Conservation (phyloP, 2,113 vertebrate genomes). For the Podiceps cristatus region DNA sequence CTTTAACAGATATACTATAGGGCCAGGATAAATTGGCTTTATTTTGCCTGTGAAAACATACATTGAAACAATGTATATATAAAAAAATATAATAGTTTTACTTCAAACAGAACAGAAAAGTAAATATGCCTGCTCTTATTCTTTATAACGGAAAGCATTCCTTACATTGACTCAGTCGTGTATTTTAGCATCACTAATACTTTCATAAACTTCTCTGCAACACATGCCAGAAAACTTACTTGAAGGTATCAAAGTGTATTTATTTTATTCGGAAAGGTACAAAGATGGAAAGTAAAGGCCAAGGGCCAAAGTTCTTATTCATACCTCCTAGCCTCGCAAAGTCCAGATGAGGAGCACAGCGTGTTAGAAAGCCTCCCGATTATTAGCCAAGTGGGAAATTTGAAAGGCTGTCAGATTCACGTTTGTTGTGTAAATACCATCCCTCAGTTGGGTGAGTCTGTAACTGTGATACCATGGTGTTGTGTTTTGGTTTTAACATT, state of each 20-base stretch:
- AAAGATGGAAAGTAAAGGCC: neutral
- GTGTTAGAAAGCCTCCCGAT: neutral
- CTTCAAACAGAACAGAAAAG: constrained; percentile 3
- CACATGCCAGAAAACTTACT: neutral
- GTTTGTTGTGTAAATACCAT: neutral
- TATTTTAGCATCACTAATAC: neutral
- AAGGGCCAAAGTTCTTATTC: neutral
- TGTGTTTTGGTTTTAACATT: neutral
- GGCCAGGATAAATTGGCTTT: constrained; percentile 25
- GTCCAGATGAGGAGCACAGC: neutral
- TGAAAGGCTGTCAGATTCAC: neutral
- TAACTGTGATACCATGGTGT: neutral
- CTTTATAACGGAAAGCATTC: neutral
- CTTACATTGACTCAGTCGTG: neutral
- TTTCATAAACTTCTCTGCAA: neutral
- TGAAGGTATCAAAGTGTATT: neutral
- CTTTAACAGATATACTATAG: constrained; percentile 48
- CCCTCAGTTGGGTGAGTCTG: neutral
- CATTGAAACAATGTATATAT: neutral
- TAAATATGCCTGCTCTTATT: neutral
- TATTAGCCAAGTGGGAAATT: neutral
- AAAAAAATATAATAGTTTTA: constrained; percentile 19
- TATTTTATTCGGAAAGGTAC: neutral
- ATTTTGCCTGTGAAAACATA: constrained; percentile 43
- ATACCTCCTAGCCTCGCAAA: neutral